Conservation (phyloP, 2,797 vertebrate species). For the Enteromius trimaculatus region DNA sequence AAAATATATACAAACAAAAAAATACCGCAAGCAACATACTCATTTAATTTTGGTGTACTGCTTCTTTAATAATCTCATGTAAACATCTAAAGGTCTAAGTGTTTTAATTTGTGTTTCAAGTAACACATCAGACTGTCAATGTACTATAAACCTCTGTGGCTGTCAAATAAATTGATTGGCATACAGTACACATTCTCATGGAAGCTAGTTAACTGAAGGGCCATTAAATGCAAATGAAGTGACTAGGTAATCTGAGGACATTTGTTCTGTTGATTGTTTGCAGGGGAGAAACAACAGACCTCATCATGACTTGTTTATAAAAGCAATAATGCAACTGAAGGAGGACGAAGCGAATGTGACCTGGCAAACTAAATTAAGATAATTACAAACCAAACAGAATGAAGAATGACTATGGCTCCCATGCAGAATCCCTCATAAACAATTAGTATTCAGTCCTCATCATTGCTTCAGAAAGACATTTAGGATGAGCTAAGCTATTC, state of each 20-base stretch:
- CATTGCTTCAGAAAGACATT: constrained; percentile 40
- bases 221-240: constrained; percentile 50
- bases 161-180: constrained; percentile 43
- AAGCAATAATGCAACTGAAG: constrained; percentile 63
- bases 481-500: constrained; percentile 27
- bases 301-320: constrained; percentile 60
- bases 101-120: constrained; percentile 36
- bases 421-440: constrained; percentile 24
- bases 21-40: background rate
- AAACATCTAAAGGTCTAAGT: constrained; percentile 10
- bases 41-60: background rate
- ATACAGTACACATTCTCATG: constrained; percentile 10
- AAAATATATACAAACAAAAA: background rate
- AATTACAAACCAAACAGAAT: constrained; percentile 58
- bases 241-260: constrained; percentile 49
- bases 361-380: constrained; percentile 66
- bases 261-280: constrained; percentile 56
- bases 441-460: constrained; percentile 27
- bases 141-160: background rate
- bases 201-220: constrained; percentile 23
- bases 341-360: constrained; percentile 57
- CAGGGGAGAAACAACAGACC: constrained; percentile 55
- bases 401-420: constrained; percentile 4
- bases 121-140: background rate
- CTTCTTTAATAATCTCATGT: background rate